Conservation (phyloP, 2,888 invertebrate genomes). For the Litoditis marina region DNA sequence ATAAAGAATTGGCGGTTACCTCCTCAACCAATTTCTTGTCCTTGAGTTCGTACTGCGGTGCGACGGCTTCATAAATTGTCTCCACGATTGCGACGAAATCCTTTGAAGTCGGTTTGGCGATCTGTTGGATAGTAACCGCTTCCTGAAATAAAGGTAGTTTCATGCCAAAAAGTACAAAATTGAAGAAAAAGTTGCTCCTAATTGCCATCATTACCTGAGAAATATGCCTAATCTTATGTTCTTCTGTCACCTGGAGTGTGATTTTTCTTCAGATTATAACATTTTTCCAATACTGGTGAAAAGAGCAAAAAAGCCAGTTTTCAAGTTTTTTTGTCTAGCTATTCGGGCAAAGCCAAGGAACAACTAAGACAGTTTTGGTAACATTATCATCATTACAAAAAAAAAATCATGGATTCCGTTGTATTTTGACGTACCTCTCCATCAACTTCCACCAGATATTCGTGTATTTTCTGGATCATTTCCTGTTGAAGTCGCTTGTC, state of each 20-base stretch:
- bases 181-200: too few relatives aligned
- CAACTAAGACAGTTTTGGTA: too few relatives aligned
- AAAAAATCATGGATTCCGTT: neutral
- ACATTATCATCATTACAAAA: too few relatives aligned
- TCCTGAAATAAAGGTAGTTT: neutral
- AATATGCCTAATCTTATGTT: too few relatives aligned
- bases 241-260: too few relatives aligned
- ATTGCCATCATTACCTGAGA: too few relatives aligned
- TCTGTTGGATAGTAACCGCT: slow-evolving; percentile 1
- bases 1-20: neutral
- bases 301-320: too few relatives aligned
- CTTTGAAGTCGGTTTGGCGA: neutral
- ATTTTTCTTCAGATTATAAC: too few relatives aligned
- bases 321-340: too few relatives aligned
- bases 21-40: slow-evolving; percentile 8
- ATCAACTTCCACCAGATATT: neutral
- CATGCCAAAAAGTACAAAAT: too few relatives aligned
- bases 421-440: slow-evolving; percentile 5
- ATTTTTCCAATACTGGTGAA: too few relatives aligned
- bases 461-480: slow-evolving; percentile 11
- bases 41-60: neutral
- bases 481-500: slow-evolving; percentile 2
- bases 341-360: too few relatives aligned
- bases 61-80: slow-evolving; percentile 7
- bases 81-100: slow-evolving; percentile 14